Conservation (phyloP, 2,888 invertebrate species). For the Thalpophila matura region DNA sequence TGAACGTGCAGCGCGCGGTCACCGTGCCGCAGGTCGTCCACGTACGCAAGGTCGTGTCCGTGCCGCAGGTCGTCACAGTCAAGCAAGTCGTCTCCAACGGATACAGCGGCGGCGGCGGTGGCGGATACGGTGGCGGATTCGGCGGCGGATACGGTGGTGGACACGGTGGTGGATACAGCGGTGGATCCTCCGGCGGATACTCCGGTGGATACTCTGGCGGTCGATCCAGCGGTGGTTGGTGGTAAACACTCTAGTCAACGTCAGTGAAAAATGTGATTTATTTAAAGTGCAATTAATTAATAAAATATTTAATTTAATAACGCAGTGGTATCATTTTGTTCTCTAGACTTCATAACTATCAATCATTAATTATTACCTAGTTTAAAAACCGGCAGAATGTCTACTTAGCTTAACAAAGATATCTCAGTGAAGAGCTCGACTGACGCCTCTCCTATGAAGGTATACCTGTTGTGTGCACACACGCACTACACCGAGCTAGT, state of each 20-base stretch:
- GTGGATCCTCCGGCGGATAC: constrained; percentile 14
- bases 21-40: constrained; percentile 70
- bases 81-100: constrained; percentile 69
- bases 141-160: constrained; percentile 41
- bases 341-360: too few species aligned
- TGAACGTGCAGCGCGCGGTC: constrained; percentile 72
- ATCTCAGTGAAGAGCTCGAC: not conserved
- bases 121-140: constrained; percentile 36
- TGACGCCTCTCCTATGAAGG: not conserved
- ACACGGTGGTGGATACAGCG: constrained; percentile 28
- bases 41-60: constrained; percentile 75
- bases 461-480: too few species aligned
- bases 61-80: constrained; percentile 76
- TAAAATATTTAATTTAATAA: constrained; percentile 8
- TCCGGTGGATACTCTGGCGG: not conserved
- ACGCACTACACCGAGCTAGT: too few species aligned
- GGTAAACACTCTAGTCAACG: constrained; percentile 53
- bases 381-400: too few species aligned
- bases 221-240: constrained; percentile 59
- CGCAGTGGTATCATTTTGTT: not conserved
- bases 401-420: too few species aligned
- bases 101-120: constrained; percentile 51
- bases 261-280: constrained; percentile 26
- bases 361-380: too few species aligned
- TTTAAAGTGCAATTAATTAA: constrained; percentile 29